A percentile compares a stretch with the other conserved stretches of the same genome.
phyloP scores from a whole-genome alignment of 2,113 vertebrate species.

The Nymphicus hollandicus region DNA sequence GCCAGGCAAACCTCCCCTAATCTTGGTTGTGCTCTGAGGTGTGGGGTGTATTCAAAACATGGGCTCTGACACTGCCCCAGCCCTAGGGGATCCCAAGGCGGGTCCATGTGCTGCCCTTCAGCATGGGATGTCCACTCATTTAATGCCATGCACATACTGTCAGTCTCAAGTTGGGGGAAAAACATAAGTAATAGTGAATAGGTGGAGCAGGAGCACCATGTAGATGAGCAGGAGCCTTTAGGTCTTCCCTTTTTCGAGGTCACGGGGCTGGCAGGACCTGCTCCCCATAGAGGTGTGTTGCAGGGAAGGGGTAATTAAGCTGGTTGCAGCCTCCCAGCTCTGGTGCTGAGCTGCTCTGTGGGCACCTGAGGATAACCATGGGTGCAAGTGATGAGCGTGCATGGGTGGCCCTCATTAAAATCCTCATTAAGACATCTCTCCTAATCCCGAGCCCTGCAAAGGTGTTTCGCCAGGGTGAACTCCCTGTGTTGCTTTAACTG shows the following conservation, averaged over 20 bases:
- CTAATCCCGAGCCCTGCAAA: neutral
- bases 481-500: neutral
- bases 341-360: accelerated
- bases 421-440: neutral
- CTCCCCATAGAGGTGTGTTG: neutral
- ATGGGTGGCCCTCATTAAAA: neutral
- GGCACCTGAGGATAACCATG: neutral
- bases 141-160: neutral
- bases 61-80: accelerated
- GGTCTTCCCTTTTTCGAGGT: neutral
- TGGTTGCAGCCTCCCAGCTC: neutral
- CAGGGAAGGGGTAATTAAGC: neutral
- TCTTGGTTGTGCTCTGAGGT: neutral
- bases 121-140: accelerated
- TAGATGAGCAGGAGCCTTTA: neutral
- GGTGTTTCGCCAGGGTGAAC: neutral
- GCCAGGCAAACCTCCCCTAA: neutral
- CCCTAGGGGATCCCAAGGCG: neutral
- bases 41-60: accelerated
- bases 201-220: neutral
- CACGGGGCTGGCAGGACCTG: neutral
- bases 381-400: neutral
- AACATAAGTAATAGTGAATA: neutral
- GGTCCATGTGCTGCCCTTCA: accelerated
- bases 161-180: neutral